phyloP scores from a whole-genome alignment of 2,888 invertebrate species.

The Glomeris marginata region DNA sequence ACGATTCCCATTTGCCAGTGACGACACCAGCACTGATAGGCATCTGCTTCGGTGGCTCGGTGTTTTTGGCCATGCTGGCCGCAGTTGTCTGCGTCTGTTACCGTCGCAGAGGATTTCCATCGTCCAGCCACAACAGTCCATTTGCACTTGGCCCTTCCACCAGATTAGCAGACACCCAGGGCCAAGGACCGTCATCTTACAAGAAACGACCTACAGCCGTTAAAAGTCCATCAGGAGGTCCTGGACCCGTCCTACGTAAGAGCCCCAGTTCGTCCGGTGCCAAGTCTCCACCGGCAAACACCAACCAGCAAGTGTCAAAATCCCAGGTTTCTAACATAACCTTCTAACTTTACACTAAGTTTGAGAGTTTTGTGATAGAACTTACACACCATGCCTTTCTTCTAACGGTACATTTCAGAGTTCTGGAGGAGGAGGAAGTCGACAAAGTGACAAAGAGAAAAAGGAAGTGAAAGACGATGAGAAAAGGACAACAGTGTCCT shows the following conservation, averaged over 20 bases:
- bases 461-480: neutral
- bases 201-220: slow-evolving; percentile 54
- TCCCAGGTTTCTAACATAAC: neutral
- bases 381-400: no score
- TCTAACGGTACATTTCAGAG: no score
- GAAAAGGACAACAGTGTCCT: neutral
- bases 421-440: no score
- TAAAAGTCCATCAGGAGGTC: slow-evolving; percentile 58
- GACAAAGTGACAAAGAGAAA: neutral
- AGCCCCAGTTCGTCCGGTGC: slow-evolving; percentile 66
- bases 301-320: slow-evolving; percentile 4
- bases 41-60: slow-evolving; percentile 44
- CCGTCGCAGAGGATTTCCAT: slow-evolving; percentile 34
- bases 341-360: no score
- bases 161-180: slow-evolving; percentile 6
- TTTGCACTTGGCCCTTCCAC: slow-evolving; percentile 9
- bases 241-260: slow-evolving; percentile 49
- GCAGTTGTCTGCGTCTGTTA: slow-evolving; percentile 51
- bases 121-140: slow-evolving; percentile 41
- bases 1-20: slow-evolving; percentile 29
- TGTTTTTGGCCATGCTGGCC: slow-evolving; percentile 42
- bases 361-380: no score
- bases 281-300: slow-evolving; percentile 27
- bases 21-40: slow-evolving; percentile 43
- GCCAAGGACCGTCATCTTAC: slow-evolving; percentile 2